Percentiles rank a stretch among this genome's conserved stretches.
Conservation (phyloP, 92 coral and sea anemone species). For the Epizoanthus rinbou region DNA sequence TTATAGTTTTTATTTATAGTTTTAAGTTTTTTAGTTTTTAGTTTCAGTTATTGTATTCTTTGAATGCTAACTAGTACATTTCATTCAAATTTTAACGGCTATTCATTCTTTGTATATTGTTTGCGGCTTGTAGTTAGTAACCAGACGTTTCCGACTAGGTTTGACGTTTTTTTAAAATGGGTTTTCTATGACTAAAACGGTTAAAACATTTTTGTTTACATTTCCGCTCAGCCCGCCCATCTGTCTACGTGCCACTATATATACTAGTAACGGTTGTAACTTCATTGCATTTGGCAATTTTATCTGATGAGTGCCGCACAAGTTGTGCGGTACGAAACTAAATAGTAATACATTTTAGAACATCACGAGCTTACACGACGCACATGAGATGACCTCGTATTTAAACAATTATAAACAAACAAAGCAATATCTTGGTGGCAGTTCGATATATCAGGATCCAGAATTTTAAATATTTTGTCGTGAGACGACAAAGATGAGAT, state of each 20-base stretch:
- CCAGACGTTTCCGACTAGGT: conserved; percentile 21
- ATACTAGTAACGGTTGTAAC: conserved; percentile 41
- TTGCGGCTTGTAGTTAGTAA: conserved; percentile 13
- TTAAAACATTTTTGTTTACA: conserved; percentile 22
- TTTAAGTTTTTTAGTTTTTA: conserved; percentile 6
- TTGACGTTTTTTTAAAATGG: conserved; percentile 17
- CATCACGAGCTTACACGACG: conserved; percentile 47
- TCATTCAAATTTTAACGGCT: conserved; percentile 26
- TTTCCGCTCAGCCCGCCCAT: conserved; percentile 17
- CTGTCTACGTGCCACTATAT: conserved; percentile 5
- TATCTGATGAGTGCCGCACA: conserved; percentile 53
- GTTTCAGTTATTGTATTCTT: conserved; percentile 17
- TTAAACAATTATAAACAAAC: conserved; percentile 34
- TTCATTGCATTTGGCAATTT: conserved; percentile 49
- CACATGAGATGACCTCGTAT: conserved; percentile 46
- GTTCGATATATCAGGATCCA: conserved; percentile 46
- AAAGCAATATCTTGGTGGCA: conserved; percentile 46
- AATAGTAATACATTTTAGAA: conserved; percentile 43
- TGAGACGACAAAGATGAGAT: conserved; percentile 47
- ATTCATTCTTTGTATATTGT: conserved; percentile 21
- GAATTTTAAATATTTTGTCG: conserved; percentile 41
- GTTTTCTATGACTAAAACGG: conserved; percentile 5
- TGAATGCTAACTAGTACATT: conserved; percentile 10
- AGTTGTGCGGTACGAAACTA: conserved; percentile 52
- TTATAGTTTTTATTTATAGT: too few species aligned